Evolutionary conservation across 2,113 vertebrate species (phyloP), one percentile per base, ranked within the genome.

Genomic region (Agelaius tricolor): DNA sequence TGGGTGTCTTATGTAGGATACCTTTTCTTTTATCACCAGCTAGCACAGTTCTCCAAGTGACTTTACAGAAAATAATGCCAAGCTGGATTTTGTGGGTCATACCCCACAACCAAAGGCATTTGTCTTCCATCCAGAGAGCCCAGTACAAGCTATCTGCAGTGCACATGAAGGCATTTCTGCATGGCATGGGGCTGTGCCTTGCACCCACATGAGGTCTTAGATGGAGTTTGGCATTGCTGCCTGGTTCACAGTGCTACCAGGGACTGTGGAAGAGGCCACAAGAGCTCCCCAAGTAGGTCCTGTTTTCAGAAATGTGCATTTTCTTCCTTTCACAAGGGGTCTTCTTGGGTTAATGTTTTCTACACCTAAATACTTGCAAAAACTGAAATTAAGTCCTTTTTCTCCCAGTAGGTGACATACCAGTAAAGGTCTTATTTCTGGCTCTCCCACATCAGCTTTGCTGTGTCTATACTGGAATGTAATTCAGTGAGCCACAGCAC

Each of bases 231-330:
- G 49, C 67, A 7, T 26, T 44, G 41, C 44, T 15, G 4, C 39
- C 43, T 33, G 49, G 49, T 17, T 57, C 28, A 24, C 0, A 0
- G 7, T 35, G 74, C 35, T 37, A 28, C 44, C 1, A 0, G 11
- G 37, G 11, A 19, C 8, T 0, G 3, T 1, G 1, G 69, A 82
- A 31, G 5, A 39, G 28, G 8, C 66, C 33, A 5, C 0, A 1
- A 79, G 30, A 20, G 18, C 41, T 71, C 31, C 26, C 24, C 0
- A 0, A 3, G 35, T 22, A 85, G 44, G 39, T 26, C 0, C 0
- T 46, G 17, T 3, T 52, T 82, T 63, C 68, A 43, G 33, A 89
- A 86, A 71, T 20, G 15, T 71, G 27, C 21, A 20, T 63, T 74
- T 91, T 76, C 41, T 89, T 63, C 59, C 39, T 90, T 62, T 62